Evolutionary conservation across 2,113 vertebrate genomes (phyloP), one percentile per base, ranked within the genome.

Genomic region (Elephantulus edwardii): DNA sequence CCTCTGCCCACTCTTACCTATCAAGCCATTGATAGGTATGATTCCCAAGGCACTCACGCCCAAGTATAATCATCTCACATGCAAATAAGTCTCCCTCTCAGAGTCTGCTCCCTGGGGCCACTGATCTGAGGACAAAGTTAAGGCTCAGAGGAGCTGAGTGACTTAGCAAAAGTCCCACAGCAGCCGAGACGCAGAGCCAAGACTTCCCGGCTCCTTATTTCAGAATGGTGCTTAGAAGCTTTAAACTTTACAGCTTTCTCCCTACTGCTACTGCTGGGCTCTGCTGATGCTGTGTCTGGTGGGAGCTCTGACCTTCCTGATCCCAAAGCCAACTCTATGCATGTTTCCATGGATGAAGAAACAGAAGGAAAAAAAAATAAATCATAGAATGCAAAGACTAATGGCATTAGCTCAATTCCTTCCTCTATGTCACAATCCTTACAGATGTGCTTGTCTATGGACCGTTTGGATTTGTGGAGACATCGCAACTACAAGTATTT

Each of bases 351-450:
- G 44, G 35, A 28, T 28, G 81, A 71, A 66, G 75, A 26, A 72
- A 71, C 42, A 22, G 52, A 77, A 78, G 56, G 76, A 70, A 71
- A 50, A n/a, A n/a, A n/a, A n/a, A n/a, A n/a, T n/a, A n/a, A 83
- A 79, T 60, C 50, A 8, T 8, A 84, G 68, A 80, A 71, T 22
- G 56, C 33, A 66, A 28, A 30, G 58, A 8, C 46, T 40, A 19
- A 50, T 60, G 71, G 62, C 35, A 6, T 78, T 20, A 30, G 19
- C 58, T 52, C 46, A 2, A 0, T 60, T 26, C 52, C 17, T 50
- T 54, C 58, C 80, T 35, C 56, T 58, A 11, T 38, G 6, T 74
- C 30, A n/a, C n/a, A n/a, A 12, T 40, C 78, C 82, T 48, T 79
- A 8, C 0, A 38, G 42, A 62, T 0, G 2, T 2, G 30, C 54